Base-by-base conservation (phyloP, 1,140 invertebrate species). In the Pseudomyrmex gracilis region DNA sequence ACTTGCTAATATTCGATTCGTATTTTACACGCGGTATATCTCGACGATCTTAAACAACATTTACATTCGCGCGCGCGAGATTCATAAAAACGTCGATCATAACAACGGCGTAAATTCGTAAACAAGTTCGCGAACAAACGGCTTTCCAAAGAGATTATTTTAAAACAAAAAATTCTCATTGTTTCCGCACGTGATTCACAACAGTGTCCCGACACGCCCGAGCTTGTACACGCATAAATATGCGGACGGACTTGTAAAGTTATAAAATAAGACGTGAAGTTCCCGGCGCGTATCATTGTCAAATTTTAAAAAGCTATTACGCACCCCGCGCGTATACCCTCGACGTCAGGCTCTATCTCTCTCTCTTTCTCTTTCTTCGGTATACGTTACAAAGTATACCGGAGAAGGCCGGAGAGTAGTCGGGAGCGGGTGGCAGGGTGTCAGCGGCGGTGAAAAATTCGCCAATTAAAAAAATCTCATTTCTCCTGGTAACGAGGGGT, bases 401-500 rank as follows among this genome's bases (percentile, higher is more conserved):
- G 34, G 10, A 45, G 53, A 80, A 51, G 3, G 10, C 17, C 12
- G 13, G 58, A 34, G 34, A 34, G 34, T 34, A 34, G 34, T 34
- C 10, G 63, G 20, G 49, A 63, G 77, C 68, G 86, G 78, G 87
- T 84, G 82, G 82, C 57, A 83, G 73, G 86, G 85, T 90, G 90
- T 91, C 89, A 87, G 88, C 71, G 73, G 68, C 86, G 86, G 89
- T 91, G 90, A 92, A 92, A 92, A 92, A 91, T 92, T 91, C 90
- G 76, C 90, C 90, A 91, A 91, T 91, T 91, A 92, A 92, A 92
- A 91, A 91, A 92, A 92, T 92, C 90, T 92, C 91, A 91, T 92
- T 92, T 90, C 91, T 90, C 87, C 80, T 71, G 83, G 90, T 91
- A 92, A 92, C 91, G 90, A 91, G 91, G 90, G 90, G 89, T 88